phyloP scores from a whole-genome alignment of 2,888 invertebrate genomes.

The Mimas tiliae region DNA sequence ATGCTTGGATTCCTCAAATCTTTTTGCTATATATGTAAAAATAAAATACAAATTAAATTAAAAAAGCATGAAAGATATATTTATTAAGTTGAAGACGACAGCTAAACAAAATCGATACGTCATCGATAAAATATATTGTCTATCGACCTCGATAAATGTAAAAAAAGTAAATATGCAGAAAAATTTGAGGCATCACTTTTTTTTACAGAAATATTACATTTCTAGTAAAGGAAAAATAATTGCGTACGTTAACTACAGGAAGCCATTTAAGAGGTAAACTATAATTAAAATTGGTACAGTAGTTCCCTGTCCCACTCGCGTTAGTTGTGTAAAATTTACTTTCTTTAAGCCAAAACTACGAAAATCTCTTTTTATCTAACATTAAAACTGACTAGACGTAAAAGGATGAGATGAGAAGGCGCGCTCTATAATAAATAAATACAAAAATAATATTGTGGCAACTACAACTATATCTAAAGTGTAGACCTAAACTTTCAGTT shows the following conservation, averaged over 20 bases:
- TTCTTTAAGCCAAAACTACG: conserved; percentile 54
- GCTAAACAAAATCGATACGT: neutral
- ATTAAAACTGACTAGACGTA: conserved; percentile 79
- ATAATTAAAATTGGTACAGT: conserved; percentile 43
- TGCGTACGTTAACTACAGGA: conserved; percentile 43
- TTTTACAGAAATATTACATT: conserved; percentile 42
- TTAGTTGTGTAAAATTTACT: conserved; percentile 49
- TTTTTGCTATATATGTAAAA: conserved; percentile 10
- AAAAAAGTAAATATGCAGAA: neutral
- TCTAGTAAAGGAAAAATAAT: conserved; percentile 39
- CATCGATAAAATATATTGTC: neutral
- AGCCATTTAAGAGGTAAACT: conserved; percentile 49
- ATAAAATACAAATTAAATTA: neutral
- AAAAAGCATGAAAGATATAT: neutral
- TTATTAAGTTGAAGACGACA: neutral
- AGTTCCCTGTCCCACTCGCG: conserved; percentile 46
- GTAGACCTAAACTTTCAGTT: neutral
- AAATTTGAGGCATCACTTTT: conserved; percentile 34
- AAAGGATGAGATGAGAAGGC: conserved; percentile 54
- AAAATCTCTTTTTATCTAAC: conserved; percentile 61
- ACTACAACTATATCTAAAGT: neutral
- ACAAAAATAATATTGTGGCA: neutral
- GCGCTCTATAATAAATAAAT: conserved; percentile 1
- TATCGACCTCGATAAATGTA: neutral
- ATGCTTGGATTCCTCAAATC: conserved; percentile 24